Percentiles rank a stretch among this genome's conserved stretches.
phyloP scores from a whole-genome alignment of 2,888 invertebrate species.

The Uropetala carovei region DNA sequence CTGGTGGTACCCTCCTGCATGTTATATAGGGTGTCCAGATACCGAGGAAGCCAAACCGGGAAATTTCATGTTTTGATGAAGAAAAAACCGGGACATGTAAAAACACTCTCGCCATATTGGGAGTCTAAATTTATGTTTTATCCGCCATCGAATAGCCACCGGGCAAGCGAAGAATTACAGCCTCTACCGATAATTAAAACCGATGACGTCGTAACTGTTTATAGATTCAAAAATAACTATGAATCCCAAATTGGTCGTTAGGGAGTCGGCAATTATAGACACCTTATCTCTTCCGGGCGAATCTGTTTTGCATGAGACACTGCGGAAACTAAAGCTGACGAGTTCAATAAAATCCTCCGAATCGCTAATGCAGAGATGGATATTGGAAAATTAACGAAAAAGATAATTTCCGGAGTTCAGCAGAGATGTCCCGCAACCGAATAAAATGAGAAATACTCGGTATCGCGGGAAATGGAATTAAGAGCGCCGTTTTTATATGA shows the following conservation, averaged over 20 bases:
- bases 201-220: neutral
- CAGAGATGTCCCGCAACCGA: too few species aligned
- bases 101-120: too few species aligned
- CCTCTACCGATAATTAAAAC: neutral
- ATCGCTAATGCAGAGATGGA: constrained; percentile 15
- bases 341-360: neutral
- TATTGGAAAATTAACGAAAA: constrained; percentile 20
- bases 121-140: too few species aligned
- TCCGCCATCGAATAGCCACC: neutral
- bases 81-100: too few species aligned
- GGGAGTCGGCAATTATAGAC: constrained; percentile 29
- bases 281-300: constrained; percentile 31
- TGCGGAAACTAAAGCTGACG: neutral
- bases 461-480: neutral
- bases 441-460: neutral
- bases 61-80: too few species aligned
- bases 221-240: neutral
- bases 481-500: neutral
- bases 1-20: too few species aligned
- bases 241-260: constrained; percentile 17
- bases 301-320: neutral
- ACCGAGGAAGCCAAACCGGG: too few species aligned
- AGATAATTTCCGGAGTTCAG: too few species aligned
- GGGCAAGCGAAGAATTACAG: neutral
- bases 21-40: too few species aligned